Evolutionary conservation across 2,113 vertebrate genomes (phyloP).

Genomic region (Channa maculata): DNA sequence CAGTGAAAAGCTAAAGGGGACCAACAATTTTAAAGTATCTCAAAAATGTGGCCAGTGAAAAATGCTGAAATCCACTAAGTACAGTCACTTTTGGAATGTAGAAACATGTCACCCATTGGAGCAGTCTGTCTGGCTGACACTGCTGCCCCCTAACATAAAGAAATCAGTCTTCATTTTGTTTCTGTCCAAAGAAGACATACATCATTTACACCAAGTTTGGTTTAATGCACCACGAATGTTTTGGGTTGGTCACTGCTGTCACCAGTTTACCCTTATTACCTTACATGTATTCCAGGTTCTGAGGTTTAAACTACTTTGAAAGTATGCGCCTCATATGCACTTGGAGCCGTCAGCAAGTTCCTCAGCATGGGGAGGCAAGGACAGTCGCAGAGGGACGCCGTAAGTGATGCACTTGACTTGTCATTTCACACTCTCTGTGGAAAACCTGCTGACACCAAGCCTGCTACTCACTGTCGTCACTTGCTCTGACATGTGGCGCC

Average conservation of each 20-base stretch:
- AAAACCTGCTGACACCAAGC: conserved; percentile 1
- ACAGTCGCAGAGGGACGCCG: background rate
- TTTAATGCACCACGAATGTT: background rate
- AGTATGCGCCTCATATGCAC: background rate
- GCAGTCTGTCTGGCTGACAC: too few species aligned
- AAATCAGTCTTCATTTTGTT: too few species aligned
- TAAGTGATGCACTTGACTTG: conserved; percentile 7
- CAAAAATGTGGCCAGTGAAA: too few species aligned
- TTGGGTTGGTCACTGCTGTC: background rate
- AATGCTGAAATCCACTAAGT: too few species aligned
- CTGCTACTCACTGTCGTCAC: conserved; percentile 6
- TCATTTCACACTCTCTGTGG: background rate
- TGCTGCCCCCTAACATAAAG: too few species aligned
- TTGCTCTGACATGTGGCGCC: background rate
- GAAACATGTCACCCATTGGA: too few species aligned
- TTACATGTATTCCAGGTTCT: background rate
- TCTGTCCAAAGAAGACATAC: background rate
- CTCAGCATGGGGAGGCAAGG: background rate
- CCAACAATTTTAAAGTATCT: too few species aligned
- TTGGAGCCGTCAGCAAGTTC: background rate
- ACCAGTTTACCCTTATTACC: background rate
- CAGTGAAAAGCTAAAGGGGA: too few species aligned
- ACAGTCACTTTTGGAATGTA: too few species aligned
- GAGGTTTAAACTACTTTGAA: background rate
- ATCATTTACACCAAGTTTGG: background rate